These are phyloP conservation scores for Drosophila willistoni DNA, from an alignment of 1,140 invertebrate species.

Conservation along the genomic window DNA sequence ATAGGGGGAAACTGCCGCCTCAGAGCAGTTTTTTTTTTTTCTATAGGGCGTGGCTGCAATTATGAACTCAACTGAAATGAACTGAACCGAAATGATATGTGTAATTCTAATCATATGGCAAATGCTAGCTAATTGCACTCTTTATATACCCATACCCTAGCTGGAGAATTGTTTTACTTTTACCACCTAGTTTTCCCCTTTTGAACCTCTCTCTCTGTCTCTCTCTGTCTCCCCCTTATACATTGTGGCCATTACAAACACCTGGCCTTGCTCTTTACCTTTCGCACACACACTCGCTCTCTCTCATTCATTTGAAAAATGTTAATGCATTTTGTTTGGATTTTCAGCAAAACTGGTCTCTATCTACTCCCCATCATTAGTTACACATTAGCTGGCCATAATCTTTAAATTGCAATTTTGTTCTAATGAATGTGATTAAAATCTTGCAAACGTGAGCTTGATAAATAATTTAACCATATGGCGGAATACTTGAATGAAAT, in stretches of 20 bases:
- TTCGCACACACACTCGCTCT: not conserved
- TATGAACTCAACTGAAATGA: not conserved
- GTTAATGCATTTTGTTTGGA: not conserved
- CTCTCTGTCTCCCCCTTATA: not conserved
- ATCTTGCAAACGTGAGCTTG: not conserved
- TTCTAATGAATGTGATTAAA: slow-evolving; percentile 7
- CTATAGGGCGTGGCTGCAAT: not conserved
- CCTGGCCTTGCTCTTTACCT: not conserved
- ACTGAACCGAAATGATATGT: slow-evolving; percentile 3
- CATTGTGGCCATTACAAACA: slow-evolving; percentile 4
- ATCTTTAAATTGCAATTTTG: slow-evolving; percentile 8
- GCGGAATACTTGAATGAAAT: not conserved
- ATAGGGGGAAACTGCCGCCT: slow-evolving; percentile 20
- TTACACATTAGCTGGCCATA: slow-evolving; percentile 13
- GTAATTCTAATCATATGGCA: slow-evolving; percentile 12
- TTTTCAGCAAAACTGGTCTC: slow-evolving; percentile 5
- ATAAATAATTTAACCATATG: slow-evolving; percentile 9
- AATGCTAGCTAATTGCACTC: slow-evolving; percentile 8
- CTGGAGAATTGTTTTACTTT: not conserved
- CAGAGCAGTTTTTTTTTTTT: not conserved
- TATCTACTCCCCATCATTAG: slow-evolving; percentile 4
- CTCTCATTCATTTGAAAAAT: not conserved
- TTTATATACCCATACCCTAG: not conserved
- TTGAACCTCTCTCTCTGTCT: fast-evolving
- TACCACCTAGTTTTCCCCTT: not conserved